phyloP scores from a whole-genome alignment of 2,888 invertebrate species.

The Caradrina kadenii region DNA sequence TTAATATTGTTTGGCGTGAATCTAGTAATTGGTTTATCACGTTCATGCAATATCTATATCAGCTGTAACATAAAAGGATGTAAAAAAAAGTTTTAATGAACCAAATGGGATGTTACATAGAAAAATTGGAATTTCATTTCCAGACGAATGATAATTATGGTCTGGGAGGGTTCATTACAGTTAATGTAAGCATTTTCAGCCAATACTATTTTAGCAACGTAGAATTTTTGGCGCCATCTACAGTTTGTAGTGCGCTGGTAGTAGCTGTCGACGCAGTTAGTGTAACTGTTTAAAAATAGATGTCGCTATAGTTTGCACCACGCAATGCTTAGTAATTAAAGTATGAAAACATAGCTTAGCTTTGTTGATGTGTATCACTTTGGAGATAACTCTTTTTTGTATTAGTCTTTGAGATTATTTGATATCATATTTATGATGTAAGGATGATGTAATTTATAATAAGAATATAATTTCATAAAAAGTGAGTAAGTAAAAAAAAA shows the following conservation, averaged over 20 bases:
- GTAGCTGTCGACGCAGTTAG: not conserved
- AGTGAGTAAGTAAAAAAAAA: not conserved
- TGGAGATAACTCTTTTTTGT: not conserved
- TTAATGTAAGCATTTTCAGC: too few species aligned
- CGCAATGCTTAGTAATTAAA: not conserved
- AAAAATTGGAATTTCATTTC: too few species aligned
- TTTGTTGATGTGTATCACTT: not conserved
- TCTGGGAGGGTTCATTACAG: too few species aligned
- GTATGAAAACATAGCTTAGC: not conserved
- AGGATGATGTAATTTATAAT: not conserved
- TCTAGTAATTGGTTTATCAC: too few species aligned
- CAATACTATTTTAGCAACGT: too few species aligned
- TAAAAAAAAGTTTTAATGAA: too few species aligned
- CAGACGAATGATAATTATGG: too few species aligned
- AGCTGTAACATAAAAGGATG: too few species aligned
- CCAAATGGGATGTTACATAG: not conserved
- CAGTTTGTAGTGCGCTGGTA: not conserved
- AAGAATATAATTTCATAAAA: not conserved
- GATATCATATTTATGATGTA: conserved; percentile 1
- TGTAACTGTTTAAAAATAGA: not conserved
- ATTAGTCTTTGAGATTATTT: not conserved
- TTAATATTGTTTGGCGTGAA: too few species aligned
- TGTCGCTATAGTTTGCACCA: not conserved
- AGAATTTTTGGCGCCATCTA: not conserved
- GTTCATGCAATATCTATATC: too few species aligned